phyloP scores from a whole-genome alignment of 1,140 invertebrate species.

The Pseudomyrmex concolor region DNA sequence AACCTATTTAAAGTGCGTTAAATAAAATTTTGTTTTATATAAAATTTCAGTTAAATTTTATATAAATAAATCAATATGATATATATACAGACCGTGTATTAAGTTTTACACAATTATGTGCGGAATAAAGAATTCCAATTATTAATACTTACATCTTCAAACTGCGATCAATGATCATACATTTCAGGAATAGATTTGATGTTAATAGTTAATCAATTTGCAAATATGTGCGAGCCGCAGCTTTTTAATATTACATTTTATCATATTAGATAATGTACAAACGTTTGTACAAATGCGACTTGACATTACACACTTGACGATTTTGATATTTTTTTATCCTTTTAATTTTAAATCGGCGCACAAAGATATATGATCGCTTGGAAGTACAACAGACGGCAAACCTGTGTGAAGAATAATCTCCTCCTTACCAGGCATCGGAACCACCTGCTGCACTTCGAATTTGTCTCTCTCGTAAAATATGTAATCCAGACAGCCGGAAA shows the following conservation, averaged over 20 bases:
- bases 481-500: slow-evolving; percentile 96
- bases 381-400: slow-evolving; percentile 94
- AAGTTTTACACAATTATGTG: background rate
- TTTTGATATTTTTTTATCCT: slow-evolving; percentile 49
- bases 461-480: slow-evolving; percentile 92
- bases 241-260: too few species aligned
- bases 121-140: background rate
- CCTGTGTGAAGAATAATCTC: slow-evolving; percentile 90
- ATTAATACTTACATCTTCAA: background rate
- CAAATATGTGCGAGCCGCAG: too few species aligned
- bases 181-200: slow-evolving; percentile 22
- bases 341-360: slow-evolving; percentile 91
- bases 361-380: slow-evolving; percentile 96
- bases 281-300: too few species aligned
- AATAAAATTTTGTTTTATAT: slow-evolving; percentile 10
- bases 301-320: too few species aligned
- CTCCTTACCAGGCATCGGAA: slow-evolving; percentile 92
- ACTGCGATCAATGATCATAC: background rate
- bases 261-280: too few species aligned
- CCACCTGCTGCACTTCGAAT: slow-evolving; percentile 88
- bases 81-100: background rate
- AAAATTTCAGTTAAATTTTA: background rate
- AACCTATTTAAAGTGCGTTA: background rate
- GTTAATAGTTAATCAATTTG: too few species aligned
- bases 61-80: background rate